phyloP scores from a whole-genome alignment of 2,113 vertebrate genomes.

The Drymodes brunneopygia region DNA sequence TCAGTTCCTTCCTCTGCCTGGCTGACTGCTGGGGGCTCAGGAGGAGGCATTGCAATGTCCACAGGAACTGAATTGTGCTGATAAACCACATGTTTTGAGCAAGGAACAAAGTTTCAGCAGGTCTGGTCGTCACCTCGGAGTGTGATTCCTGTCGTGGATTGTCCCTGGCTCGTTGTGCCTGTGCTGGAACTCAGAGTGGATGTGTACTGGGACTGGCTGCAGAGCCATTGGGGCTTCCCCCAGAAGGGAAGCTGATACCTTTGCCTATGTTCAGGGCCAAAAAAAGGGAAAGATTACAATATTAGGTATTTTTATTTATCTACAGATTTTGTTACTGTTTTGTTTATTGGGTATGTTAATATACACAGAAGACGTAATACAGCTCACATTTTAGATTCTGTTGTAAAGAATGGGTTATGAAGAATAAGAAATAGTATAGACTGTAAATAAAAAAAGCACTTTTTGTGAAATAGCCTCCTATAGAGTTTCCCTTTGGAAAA shows the following conservation, averaged over 20 bases:
- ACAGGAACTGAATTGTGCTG: neutral
- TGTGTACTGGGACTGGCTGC: neutral
- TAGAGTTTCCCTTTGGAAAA: neutral
- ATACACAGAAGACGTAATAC: neutral
- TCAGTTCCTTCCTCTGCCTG: neutral
- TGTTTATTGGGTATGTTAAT: neutral
- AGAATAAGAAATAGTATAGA: neutral
- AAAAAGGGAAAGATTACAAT: neutral
- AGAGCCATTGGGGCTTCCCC: neutral
- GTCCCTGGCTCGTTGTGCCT: neutral
- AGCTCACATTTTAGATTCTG: neutral
- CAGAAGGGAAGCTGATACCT: neutral
- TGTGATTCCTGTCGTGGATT: neutral
- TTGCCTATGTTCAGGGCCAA: neutral
- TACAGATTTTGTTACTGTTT: neutral
- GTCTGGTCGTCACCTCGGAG: neutral
- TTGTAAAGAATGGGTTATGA: neutral
- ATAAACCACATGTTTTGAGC: fast-evolving
- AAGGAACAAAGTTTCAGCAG: neutral
- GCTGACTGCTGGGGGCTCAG: neutral
- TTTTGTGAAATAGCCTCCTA: neutral
- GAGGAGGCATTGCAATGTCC: neutral
- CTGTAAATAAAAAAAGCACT: neutral
- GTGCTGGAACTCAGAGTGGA: fast-evolving
- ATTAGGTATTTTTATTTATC: neutral